Conservation (phyloP, 2,888 invertebrate species). For the Artemia sp. region DNA sequence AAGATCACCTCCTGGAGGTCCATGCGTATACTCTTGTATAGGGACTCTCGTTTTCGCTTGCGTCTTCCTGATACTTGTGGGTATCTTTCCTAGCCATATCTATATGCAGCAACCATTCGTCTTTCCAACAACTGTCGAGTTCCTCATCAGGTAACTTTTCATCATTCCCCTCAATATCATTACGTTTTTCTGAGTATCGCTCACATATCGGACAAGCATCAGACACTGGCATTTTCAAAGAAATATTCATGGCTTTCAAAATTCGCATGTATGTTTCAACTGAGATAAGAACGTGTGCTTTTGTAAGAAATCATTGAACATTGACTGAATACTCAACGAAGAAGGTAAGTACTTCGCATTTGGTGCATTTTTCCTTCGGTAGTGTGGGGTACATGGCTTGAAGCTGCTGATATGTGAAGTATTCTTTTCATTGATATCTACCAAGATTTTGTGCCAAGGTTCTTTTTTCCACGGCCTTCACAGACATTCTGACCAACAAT, state of each 20-base stretch:
- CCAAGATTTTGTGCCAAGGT: constrained; percentile 13
- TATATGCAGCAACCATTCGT: constrained; percentile 10
- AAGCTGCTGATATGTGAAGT: not conserved
- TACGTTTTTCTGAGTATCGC: constrained; percentile 4
- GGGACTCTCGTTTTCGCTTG: not conserved
- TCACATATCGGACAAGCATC: constrained; percentile 13
- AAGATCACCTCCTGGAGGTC: constrained; percentile 6
- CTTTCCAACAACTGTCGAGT: too few species aligned
- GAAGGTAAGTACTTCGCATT: too few species aligned
- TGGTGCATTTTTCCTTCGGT: too few species aligned
- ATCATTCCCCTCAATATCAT: not conserved
- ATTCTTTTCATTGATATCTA: not conserved
- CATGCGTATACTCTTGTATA: not conserved
- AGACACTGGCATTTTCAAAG: not conserved
- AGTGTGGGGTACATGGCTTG: too few species aligned
- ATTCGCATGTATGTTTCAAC: not conserved
- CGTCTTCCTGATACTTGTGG: constrained; percentile 13
- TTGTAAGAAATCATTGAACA: not conserved
- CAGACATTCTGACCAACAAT: constrained; percentile 7
- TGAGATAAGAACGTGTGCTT: not conserved
- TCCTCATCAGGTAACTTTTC: too few species aligned
- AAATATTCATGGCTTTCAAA: not conserved
- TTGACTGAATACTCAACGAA: too few species aligned
- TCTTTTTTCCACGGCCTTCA: not conserved
- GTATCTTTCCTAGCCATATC: constrained; percentile 7